Percentiles rank a stretch among this genome's conserved stretches.
Evolutionary conservation across 2,113 vertebrate genomes (phyloP).

Genomic region (Capreolus pygargus): DNA sequence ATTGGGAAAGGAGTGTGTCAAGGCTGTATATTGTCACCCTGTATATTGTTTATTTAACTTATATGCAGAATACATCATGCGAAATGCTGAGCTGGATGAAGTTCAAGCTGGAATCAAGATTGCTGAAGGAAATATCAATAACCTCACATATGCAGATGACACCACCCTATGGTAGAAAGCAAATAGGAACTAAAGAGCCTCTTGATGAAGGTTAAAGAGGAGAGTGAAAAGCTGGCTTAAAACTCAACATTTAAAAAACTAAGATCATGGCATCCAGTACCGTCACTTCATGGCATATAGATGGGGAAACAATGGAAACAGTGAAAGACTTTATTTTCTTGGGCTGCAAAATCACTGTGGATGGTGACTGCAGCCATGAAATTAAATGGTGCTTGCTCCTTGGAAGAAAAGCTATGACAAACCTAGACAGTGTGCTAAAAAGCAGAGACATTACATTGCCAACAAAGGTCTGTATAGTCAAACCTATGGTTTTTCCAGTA

Average conservation of each 20-base stretch:
- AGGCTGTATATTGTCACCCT: background rate
- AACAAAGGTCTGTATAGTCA: background rate
- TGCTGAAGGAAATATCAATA: background rate
- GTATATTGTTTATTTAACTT: background rate
- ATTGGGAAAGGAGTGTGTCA: background rate
- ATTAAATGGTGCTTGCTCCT: background rate
- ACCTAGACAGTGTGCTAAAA: background rate
- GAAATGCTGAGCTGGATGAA: background rate
- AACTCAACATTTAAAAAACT: background rate
- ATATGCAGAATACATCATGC: background rate
- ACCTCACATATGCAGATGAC: background rate
- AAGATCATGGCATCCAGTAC: background rate
- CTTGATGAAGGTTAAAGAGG: background rate
- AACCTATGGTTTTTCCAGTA: background rate
- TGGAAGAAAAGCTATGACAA: background rate
- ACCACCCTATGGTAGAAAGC: background rate
- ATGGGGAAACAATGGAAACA: background rate
- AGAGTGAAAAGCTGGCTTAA: background rate
- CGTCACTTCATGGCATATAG: background rate
- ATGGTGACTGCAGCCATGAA: background rate
- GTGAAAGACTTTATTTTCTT: background rate
- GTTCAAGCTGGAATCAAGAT: background rate
- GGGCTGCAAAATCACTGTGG: background rate
- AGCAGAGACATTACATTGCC: background rate
- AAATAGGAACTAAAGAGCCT: background rate